A percentile compares a stretch with the other conserved stretches of the same genome.
phyloP scores from a whole-genome alignment of 2,888 invertebrate genomes.

The Nephrotoma guestfalica region DNA sequence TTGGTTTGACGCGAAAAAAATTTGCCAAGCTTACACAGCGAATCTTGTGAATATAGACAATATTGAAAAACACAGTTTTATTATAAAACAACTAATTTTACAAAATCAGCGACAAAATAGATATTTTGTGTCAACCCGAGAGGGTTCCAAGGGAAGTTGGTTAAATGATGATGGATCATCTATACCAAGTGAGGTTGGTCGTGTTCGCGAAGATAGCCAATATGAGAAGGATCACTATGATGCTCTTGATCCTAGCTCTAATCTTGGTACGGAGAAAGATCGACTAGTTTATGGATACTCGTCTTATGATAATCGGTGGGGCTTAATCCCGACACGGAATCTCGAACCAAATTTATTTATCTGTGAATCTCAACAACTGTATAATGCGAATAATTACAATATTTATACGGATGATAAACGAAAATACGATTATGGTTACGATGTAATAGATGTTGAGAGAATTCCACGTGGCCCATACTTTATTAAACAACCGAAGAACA shows the following conservation, averaged over 20 bases:
- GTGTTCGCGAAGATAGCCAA: slow-evolving; percentile 42
- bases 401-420: slow-evolving; percentile 61
- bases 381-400: slow-evolving; percentile 46
- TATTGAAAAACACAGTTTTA: slow-evolving; percentile 75
- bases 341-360: slow-evolving; percentile 66
- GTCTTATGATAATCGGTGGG: slow-evolving; percentile 60
- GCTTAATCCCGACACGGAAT: slow-evolving; percentile 65
- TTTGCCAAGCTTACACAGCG: slow-evolving; percentile 70
- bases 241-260: not conserved
- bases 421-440: slow-evolving; percentile 73
- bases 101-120: slow-evolving; percentile 73
- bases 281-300: slow-evolving; percentile 69
- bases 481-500: slow-evolving; percentile 67
- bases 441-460: slow-evolving; percentile 61
- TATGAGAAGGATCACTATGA: slow-evolving; percentile 24
- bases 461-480: slow-evolving; percentile 84
- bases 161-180: slow-evolving; percentile 75
- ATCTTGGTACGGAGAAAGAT: slow-evolving; percentile 36
- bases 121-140: slow-evolving; percentile 75
- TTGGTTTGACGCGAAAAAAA: slow-evolving; percentile 64
- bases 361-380: slow-evolving; percentile 47
- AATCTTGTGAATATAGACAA: slow-evolving; percentile 68
- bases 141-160: slow-evolving; percentile 62
- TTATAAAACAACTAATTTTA: slow-evolving; percentile 63
- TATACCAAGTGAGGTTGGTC: slow-evolving; percentile 62